Evolutionary conservation across 2,797 vertebrate species (phyloP).

Genomic region (Etheostoma nigrum): DNA sequence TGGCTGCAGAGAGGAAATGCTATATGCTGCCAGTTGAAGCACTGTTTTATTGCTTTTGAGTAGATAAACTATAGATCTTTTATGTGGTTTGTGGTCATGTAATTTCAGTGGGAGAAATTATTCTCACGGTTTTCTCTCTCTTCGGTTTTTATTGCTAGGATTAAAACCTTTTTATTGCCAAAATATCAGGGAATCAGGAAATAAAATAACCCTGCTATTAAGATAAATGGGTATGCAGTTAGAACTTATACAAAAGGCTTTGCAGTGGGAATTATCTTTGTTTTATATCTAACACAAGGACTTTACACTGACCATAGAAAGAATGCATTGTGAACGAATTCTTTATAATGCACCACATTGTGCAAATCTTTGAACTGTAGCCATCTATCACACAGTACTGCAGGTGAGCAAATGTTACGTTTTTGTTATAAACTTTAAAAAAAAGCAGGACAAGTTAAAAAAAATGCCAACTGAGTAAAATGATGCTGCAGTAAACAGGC

Average conservation of each 20-base stretch:
- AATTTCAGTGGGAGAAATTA: slow-evolving; percentile 43
- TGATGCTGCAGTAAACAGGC: neutral
- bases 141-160: slow-evolving; percentile 48
- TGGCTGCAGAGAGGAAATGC: slow-evolving; percentile 46
- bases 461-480: neutral
- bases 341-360: neutral
- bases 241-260: slow-evolving; percentile 3
- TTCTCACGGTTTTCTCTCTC: slow-evolving; percentile 30
- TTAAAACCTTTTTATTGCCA: slow-evolving; percentile 43
- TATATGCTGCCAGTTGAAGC: slow-evolving; percentile 41
- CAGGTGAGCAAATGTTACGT: neutral
- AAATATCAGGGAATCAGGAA: slow-evolving; percentile 33
- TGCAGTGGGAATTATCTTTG: slow-evolving; percentile 8
- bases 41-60: slow-evolving; percentile 57
- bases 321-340: neutral
- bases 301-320: neutral
- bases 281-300: slow-evolving; percentile 9
- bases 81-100: slow-evolving; percentile 51
- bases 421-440: neutral
- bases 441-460: neutral
- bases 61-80: slow-evolving; percentile 46
- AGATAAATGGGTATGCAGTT: slow-evolving; percentile 32
- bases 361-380: neutral
- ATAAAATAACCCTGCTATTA: slow-evolving; percentile 33
- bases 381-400: neutral